Evolutionary conservation across 2,797 vertebrate genomes (phyloP).

Genomic region (Thaleichthys pacificus): DNA sequence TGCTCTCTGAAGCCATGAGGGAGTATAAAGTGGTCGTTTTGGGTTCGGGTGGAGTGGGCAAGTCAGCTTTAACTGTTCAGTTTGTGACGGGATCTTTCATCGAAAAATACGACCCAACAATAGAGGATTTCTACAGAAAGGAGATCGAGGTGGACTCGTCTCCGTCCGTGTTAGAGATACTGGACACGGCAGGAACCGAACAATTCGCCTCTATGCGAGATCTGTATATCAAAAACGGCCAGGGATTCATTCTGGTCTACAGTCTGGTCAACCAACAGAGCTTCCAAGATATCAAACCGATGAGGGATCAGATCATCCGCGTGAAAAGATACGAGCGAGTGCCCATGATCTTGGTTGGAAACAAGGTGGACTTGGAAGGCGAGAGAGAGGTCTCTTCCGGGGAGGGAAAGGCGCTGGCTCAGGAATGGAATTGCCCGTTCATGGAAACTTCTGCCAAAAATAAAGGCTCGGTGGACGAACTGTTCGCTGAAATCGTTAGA

Average conservation of each 20-base stretch:
- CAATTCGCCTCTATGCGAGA: constrained; percentile 95
- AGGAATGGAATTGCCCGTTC: constrained; percentile 95
- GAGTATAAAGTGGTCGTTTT: constrained; percentile 95
- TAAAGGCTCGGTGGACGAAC: constrained; percentile 92
- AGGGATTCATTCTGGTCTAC: constrained; percentile 90
- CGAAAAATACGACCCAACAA: constrained; percentile 93
- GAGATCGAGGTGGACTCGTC: constrained; percentile 95
- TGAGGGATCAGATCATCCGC: constrained; percentile 94
- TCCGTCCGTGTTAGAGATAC: constrained; percentile 92
- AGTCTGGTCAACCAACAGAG: constrained; percentile 93
- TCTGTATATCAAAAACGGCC: constrained; percentile 93
- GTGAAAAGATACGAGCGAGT: constrained; percentile 93
- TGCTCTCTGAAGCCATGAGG: constrained; percentile 75
- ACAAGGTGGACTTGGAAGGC: constrained; percentile 95
- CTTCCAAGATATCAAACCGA: constrained; percentile 94
- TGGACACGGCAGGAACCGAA: constrained; percentile 92
- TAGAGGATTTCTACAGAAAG: constrained; percentile 94
- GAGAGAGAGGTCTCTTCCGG: constrained; percentile 90
- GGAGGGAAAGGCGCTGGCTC: constrained; percentile 92
- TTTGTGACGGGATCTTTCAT: constrained; percentile 93
- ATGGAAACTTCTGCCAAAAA: constrained; percentile 97
- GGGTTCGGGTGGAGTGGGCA: constrained; percentile 91
- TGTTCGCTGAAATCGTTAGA: constrained; percentile 93
- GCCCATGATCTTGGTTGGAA: constrained; percentile 96
- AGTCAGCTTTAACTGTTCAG: constrained; percentile 90